Percentiles rank a stretch among this genome's conserved stretches.
These are phyloP conservation scores for Mellivora capensis DNA, from an alignment of 2,113 vertebrate genomes.

Conservation along the genomic window DNA sequence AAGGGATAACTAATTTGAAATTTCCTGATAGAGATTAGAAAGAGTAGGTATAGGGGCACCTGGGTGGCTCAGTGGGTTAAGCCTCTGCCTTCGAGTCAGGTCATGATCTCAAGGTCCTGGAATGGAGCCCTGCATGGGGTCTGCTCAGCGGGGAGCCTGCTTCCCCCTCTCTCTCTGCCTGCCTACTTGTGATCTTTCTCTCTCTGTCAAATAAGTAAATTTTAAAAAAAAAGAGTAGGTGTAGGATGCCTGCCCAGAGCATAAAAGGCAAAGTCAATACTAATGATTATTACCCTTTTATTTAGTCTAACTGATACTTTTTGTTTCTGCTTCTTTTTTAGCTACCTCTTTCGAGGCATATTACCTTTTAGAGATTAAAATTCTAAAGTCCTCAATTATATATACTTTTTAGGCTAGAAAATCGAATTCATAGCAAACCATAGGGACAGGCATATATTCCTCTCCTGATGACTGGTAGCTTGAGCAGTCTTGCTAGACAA, in stretches of 20 bases:
- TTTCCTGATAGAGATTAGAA: not conserved
- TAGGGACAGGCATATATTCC: not conserved
- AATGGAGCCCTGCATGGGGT: no score
- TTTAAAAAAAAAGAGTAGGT: not conserved
- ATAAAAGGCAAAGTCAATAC: not conserved
- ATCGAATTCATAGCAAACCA: not conserved
- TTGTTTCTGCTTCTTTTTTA: not conserved
- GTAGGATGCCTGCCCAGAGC: not conserved
- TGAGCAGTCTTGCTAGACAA: not conserved
- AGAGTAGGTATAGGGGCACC: not conserved
- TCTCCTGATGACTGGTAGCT: not conserved
- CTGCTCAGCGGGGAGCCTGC: no score
- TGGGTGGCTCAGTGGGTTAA: no score
- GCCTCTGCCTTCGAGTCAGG: no score
- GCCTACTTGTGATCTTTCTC: no score
- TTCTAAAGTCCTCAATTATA: not conserved
- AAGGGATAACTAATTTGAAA: not conserved
- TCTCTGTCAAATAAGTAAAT: no score
- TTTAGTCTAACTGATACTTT: not conserved
- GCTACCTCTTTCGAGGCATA: not conserved
- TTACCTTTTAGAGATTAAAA: not conserved
- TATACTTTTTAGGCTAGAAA: not conserved
- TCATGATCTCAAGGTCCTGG: no score
- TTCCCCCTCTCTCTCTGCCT: no score
- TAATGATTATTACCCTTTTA: not conserved